Conservation (phyloP, 2,888 invertebrate genomes). For the Coenonympha glycerion region DNA sequence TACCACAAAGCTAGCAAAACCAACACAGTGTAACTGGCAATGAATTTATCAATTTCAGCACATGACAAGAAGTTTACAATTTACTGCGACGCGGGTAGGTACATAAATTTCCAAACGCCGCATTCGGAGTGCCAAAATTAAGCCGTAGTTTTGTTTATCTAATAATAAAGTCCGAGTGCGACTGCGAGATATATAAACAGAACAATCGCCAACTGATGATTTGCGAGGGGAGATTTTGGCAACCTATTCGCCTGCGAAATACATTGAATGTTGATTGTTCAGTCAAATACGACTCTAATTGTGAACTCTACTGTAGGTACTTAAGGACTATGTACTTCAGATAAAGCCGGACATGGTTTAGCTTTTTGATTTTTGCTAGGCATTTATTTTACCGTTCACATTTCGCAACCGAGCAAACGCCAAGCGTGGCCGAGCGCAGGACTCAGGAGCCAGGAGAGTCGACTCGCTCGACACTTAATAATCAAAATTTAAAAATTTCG, state of each 20-base stretch:
- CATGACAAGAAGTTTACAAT: slow-evolving; percentile 17
- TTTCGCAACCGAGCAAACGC: too few species aligned
- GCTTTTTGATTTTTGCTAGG: too few species aligned
- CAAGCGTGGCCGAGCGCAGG: too few species aligned
- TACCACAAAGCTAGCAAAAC: not conserved
- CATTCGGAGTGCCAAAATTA: slow-evolving; percentile 19
- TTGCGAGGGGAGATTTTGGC: slow-evolving; percentile 12
- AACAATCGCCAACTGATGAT: slow-evolving; percentile 10
- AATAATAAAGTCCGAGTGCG: slow-evolving; percentile 22
- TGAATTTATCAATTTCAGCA: slow-evolving; percentile 14
- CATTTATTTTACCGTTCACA: too few species aligned
- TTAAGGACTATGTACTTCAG: too few species aligned
- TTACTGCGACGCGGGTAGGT: slow-evolving; percentile 10
- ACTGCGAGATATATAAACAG: slow-evolving; percentile 17
- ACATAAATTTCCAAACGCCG: slow-evolving; percentile 17
- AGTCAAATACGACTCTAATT: too few species aligned
- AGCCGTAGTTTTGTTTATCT: slow-evolving; percentile 15
- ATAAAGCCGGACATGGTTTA: too few species aligned
- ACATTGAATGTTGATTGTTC: not conserved
- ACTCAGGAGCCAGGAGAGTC: too few species aligned
- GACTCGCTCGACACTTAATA: too few species aligned
- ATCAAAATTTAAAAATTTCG: too few species aligned
- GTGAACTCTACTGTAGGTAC: too few species aligned
- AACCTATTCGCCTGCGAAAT: not conserved
- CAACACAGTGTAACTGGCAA: slow-evolving; percentile 4